Evolutionary conservation across 2,888 invertebrate genomes (phyloP), one percentile per base, ranked within the genome.

Genomic region (Branchinecta sandiegonensis): DNA sequence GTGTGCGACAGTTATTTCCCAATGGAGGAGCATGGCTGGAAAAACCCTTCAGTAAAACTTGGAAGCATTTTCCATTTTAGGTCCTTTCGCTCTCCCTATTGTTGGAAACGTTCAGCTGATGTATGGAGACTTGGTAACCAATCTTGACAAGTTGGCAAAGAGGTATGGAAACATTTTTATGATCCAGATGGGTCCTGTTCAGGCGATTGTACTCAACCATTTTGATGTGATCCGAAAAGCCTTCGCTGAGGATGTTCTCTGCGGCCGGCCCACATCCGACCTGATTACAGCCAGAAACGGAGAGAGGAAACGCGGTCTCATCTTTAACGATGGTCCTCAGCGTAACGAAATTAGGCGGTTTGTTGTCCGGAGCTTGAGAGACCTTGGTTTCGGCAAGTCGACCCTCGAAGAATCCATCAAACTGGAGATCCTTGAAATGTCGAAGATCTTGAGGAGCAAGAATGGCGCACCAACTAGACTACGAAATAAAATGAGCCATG

Each of bases 321-420:
- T 66, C 14, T 50, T 70, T 13, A 65, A 67, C 8, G 67, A 68
- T 14, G 70, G 70, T 46, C 23, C 64, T n/a, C 13, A 48, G 1
- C 70, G 70, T 69, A 48, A 64, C 37, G 65, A 70, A 70, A 66
- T 66, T 46, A 50, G 70, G 17, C 65, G 67, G 14, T 70, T 70
- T 65, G 48, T 67, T 9, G 23, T 70, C 9, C 70, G 64, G 47
- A 70, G 67, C 9, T 47, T 70, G 50, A 47, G 70, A n/a, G 69
- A 70, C 67, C 70, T 70, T 70, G 69, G 70, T n/a, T 67, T 70
- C 14, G 70, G 70, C 17, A 70, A 69, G 48, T 48, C 65, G 37
- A 65, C 14, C 17, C 14, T 70, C 9, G 70, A 70, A 23, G 47
- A 47, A 9, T n/a, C 47, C n/a, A 10, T 65, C 37, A 46, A 65